Conservation (phyloP, 2,113 vertebrate species). For the Peromyscus maniculatus region DNA sequence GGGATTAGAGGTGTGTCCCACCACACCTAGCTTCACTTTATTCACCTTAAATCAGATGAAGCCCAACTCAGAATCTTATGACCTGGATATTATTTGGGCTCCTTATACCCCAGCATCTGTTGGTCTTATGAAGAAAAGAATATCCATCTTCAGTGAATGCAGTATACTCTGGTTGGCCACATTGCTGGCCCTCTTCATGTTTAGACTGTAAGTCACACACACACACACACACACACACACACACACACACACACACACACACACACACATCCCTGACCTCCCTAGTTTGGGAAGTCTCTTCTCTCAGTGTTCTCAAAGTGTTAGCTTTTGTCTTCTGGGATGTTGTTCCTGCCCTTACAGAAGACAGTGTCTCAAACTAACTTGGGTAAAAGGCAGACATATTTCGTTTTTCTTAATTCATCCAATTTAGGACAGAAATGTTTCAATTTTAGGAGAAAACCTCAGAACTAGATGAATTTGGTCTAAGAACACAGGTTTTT, state of each 20-base stretch:
- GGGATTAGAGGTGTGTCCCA: background rate
- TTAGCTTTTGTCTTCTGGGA: background rate
- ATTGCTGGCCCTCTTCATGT: background rate
- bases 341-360: background rate
- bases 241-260: background rate
- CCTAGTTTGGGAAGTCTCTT: background rate
- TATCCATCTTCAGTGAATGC: background rate
- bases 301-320: background rate
- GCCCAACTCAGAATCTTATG: background rate
- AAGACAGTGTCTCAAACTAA: background rate
- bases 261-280: background rate
- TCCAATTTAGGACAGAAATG: background rate
- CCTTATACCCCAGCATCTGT: background rate
- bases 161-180: background rate
- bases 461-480: background rate
- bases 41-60: conserved; percentile 52
- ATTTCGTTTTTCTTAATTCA: conserved; percentile 13
- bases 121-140: background rate
- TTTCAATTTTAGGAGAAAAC: conserved; percentile 15
- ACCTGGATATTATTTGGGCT: background rate
- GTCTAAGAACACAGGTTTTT: background rate
- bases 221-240: background rate
- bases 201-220: background rate
- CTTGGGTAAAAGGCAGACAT: background rate
- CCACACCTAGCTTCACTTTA: background rate